A percentile compares a stretch with the other conserved stretches of the same genome.
Conservation (phyloP, 2,888 invertebrate genomes). For the Bimastos eiseni region DNA sequence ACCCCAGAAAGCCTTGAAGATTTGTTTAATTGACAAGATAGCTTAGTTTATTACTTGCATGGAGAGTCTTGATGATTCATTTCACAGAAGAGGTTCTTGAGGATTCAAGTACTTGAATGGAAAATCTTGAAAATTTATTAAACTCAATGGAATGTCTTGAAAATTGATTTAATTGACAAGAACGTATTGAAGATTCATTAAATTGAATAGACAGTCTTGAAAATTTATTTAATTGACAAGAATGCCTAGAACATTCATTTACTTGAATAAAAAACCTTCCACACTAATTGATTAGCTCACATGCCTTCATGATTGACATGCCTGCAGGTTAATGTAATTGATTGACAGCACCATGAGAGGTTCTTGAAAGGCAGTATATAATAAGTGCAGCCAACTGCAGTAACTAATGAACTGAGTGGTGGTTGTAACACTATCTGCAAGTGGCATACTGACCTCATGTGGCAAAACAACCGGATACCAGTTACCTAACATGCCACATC, state of each 20-base stretch:
- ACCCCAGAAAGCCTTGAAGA: background rate
- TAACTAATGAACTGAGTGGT: background rate
- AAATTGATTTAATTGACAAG: background rate
- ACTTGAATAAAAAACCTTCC: background rate
- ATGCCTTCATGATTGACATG: background rate
- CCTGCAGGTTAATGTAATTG: background rate
- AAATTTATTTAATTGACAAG: background rate
- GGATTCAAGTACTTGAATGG: background rate
- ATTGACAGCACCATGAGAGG: background rate
- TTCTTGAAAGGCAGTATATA: background rate
- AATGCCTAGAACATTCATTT: background rate
- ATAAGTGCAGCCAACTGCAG: background rate
- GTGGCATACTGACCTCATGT: background rate
- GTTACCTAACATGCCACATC: background rate
- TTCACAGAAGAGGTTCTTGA: background rate
- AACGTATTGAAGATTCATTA: no score
- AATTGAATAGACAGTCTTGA: background rate
- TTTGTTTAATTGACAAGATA: background rate
- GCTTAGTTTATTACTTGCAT: no score
- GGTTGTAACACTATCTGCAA: conserved; percentile 2
- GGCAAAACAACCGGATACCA: background rate
- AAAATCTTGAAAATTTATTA: background rate
- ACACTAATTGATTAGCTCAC: background rate
- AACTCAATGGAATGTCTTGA: no score
- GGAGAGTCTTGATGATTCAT: background rate